phyloP scores from a whole-genome alignment of 35 echinoderm and acorn worm species.

The Ophioderma brevispina region DNA sequence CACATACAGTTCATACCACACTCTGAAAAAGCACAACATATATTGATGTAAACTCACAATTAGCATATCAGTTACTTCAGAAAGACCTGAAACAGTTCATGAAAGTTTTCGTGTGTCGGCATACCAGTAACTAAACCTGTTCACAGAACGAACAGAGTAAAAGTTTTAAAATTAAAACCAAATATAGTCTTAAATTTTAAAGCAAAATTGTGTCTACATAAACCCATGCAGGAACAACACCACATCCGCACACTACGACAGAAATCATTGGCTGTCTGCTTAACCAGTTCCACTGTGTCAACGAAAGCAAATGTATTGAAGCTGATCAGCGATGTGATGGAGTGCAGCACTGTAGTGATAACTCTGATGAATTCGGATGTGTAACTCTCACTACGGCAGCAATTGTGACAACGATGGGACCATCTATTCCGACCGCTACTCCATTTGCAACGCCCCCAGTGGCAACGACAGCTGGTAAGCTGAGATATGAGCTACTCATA shows the following conservation, averaged over 20 bases:
- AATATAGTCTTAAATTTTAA: no score
- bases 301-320: conserved; percentile 41
- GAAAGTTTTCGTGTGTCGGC: no score
- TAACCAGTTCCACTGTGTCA: conserved; percentile 36
- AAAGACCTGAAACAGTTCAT: no score
- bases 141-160: no score
- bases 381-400: background rate
- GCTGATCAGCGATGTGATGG: conserved; percentile 35
- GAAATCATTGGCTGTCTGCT: background rate
- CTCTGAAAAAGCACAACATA: no score
- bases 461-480: background rate
- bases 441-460: background rate
- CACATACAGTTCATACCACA: no score
- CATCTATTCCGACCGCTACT: background rate
- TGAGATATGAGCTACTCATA: no score
- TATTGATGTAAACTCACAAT: no score
- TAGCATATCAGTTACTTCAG: no score
- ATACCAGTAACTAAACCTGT: no score
- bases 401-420: background rate
- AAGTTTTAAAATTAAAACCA: no score
- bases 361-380: conserved; percentile 38
- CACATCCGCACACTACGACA: background rate
- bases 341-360: conserved; percentile 26
- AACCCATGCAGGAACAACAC: background rate
- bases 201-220: no score